A percentile compares a stretch with the other conserved stretches of the same genome.
Evolutionary conservation across 2,113 vertebrate species (phyloP).

Genomic region (Pteruthius melanotis): DNA sequence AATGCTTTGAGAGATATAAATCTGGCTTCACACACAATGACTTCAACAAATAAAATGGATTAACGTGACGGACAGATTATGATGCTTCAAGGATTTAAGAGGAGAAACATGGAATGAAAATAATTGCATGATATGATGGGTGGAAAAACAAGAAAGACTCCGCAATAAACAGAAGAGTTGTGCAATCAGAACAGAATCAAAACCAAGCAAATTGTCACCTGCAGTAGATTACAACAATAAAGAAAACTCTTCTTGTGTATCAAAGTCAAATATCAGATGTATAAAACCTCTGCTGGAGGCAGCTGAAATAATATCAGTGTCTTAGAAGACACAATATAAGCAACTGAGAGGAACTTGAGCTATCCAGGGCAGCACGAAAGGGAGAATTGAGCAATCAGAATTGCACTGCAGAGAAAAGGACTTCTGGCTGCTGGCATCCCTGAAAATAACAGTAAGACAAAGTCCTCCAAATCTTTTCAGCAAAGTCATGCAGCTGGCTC

Average conservation of each 20-base stretch:
- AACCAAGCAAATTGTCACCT: not conserved
- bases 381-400: not conserved
- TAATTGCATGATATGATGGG: not conserved
- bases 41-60: slow-evolving; percentile 44
- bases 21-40: not conserved
- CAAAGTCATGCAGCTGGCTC: not conserved
- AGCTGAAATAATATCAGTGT: not conserved
- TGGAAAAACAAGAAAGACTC: not conserved
- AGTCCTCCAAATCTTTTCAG: not conserved
- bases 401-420: not conserved
- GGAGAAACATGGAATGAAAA: slow-evolving; percentile 44
- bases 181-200: not conserved
- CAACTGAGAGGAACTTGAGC: not conserved
- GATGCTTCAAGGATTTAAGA: slow-evolving; percentile 6
- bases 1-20: slow-evolving; percentile 69
- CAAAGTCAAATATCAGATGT: not conserved
- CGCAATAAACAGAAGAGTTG: not conserved
- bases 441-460: not conserved
- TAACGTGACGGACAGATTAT: slow-evolving; percentile 24
- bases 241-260: not conserved
- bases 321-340: not conserved
- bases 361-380: not conserved
- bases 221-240: not conserved
- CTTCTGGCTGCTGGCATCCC: not conserved
- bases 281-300: not conserved